A percentile compares a stretch with the other conserved stretches of the same genome.
These are phyloP conservation scores for Trogon melanurus DNA, from an alignment of 2,113 vertebrate genomes.

Conservation along the genomic window DNA sequence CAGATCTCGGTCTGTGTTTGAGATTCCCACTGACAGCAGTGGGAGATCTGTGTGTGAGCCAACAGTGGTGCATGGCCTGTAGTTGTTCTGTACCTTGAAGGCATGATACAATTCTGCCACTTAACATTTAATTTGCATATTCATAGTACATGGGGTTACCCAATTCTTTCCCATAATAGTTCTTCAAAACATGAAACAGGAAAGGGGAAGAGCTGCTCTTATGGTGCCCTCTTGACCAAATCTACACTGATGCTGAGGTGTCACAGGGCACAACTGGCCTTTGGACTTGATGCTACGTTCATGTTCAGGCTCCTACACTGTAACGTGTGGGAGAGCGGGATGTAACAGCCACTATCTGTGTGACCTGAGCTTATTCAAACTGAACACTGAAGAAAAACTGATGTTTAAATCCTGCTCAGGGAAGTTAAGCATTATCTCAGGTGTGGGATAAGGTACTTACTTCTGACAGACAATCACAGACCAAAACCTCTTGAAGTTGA, in stretches of 20 bases:
- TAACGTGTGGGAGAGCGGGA: background rate
- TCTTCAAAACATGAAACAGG: background rate
- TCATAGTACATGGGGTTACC: background rate
- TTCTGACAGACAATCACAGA: background rate
- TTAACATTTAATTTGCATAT: conserved; percentile 52
- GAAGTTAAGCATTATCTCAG: background rate
- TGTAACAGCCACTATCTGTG: background rate
- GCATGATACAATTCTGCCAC: conserved; percentile 34
- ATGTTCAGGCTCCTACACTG: background rate
- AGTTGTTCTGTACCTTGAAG: conserved; percentile 31
- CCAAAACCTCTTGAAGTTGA: background rate
- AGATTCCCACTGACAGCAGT: conserved; percentile 46
- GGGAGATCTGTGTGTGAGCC: conserved; percentile 38
- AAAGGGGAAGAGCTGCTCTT: background rate
- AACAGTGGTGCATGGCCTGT: background rate
- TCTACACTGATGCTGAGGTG: background rate
- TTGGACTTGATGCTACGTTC: background rate
- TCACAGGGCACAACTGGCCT: background rate
- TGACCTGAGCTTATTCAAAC: background rate
- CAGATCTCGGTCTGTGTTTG: background rate
- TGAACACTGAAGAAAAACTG: background rate
- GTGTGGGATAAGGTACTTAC: background rate
- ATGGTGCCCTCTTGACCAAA: background rate
- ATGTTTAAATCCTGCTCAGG: background rate
- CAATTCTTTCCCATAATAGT: background rate